Conservation (phyloP, 2,888 invertebrate genomes). For the Iphiclides podalirius region DNA sequence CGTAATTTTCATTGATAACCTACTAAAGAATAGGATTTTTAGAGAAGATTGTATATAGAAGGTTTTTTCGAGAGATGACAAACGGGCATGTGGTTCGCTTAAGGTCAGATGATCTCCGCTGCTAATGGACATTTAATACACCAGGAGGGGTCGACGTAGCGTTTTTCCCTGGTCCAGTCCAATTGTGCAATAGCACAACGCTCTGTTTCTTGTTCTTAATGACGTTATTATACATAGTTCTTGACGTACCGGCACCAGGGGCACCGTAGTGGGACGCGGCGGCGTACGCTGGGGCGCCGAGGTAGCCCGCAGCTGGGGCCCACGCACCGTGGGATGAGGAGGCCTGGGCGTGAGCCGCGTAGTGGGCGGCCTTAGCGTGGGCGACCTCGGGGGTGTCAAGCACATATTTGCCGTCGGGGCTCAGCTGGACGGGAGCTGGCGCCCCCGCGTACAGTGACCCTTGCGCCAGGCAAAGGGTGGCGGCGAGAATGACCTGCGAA, state of each 20-base stretch:
- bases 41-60: too few species aligned
- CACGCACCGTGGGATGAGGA: slow-evolving; percentile 70
- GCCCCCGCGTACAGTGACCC: slow-evolving; percentile 77
- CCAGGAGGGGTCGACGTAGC: too few species aligned
- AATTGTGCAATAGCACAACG: too few species aligned
- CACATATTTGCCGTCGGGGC: slow-evolving; percentile 74
- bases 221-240: too few species aligned
- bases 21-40: too few species aligned
- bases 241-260: slow-evolving; percentile 65
- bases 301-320: slow-evolving; percentile 57
- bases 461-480: slow-evolving; percentile 73
- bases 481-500: slow-evolving; percentile 69
- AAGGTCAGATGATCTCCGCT: too few species aligned
- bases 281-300: slow-evolving; percentile 48
- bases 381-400: slow-evolving; percentile 79
- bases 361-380: slow-evolving; percentile 71
- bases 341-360: slow-evolving; percentile 72
- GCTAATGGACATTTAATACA: too few species aligned
- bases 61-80: too few species aligned
- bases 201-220: too few species aligned
- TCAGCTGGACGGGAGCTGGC: slow-evolving; percentile 69
- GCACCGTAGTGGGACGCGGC: slow-evolving; percentile 55
- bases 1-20: too few species aligned
- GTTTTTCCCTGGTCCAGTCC: too few species aligned
- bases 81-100: too few species aligned